phyloP scores from a whole-genome alignment of 2,113 vertebrate genomes.

The Peucedramus taeniatus region DNA sequence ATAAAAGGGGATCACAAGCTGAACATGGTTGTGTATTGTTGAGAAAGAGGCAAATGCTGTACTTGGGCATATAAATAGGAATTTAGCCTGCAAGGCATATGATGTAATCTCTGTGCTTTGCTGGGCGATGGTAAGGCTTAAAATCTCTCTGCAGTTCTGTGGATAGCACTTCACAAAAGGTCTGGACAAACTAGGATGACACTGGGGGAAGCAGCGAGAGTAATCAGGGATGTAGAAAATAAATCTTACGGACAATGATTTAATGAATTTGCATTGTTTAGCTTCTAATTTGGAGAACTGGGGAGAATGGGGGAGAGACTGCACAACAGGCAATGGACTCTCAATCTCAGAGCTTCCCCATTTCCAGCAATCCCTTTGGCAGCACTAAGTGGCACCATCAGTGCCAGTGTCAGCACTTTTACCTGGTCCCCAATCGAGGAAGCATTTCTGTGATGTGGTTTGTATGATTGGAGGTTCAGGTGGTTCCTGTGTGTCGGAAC shows the following conservation, averaged over 20 bases:
- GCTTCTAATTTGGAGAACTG: neutral
- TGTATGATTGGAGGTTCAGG: neutral
- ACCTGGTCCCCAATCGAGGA: neutral
- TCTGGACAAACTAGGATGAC: neutral
- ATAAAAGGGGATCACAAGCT: conserved; percentile 43
- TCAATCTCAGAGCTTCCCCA: neutral
- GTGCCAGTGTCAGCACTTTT: neutral
- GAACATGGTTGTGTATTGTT: conserved; percentile 18
- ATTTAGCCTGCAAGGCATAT: conserved; percentile 36
- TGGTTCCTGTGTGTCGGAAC: neutral
- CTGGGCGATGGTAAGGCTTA: neutral
- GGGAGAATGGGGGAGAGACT: neutral
- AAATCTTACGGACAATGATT: neutral
- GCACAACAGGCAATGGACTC: neutral
- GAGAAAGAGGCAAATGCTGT: conserved; percentile 30
- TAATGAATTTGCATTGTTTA: neutral
- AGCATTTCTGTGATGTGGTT: neutral
- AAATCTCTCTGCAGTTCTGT: neutral
- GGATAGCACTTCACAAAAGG: neutral
- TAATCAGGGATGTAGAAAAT: neutral
- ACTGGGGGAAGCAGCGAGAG: neutral
- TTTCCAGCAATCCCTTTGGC: neutral
- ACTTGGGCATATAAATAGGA: conserved; percentile 44
- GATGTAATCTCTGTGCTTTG: conserved; percentile 42
- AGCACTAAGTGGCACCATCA: neutral